These are phyloP conservation scores for Aphelocoma coerulescens DNA, from an alignment of 2,113 vertebrate species.

Conservation along the genomic window DNA sequence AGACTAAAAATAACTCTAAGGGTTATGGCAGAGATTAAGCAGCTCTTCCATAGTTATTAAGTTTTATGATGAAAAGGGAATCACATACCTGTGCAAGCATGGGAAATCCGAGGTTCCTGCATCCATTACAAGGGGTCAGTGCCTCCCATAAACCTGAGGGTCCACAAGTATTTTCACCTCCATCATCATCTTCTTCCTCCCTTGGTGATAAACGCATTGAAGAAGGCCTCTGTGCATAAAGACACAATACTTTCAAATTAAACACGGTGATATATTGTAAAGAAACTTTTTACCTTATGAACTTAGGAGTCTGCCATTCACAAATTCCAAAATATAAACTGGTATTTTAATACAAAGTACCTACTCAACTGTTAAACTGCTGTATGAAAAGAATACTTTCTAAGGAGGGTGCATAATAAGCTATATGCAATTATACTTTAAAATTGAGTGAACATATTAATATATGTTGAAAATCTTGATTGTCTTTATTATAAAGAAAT, in stretches of 20 bases:
- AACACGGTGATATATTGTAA: neutral
- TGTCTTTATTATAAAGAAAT: neutral
- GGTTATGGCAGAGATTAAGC: neutral
- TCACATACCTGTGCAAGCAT: conserved; percentile 84
- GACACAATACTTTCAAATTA: neutral
- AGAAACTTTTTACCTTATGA: neutral
- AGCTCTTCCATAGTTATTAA: neutral
- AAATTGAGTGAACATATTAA: neutral
- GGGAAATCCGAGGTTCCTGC: conserved; percentile 89
- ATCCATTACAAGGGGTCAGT: conserved; percentile 92
- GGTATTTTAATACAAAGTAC: neutral
- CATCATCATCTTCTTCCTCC: conserved; percentile 84
- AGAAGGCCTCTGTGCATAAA: conserved; percentile 75
- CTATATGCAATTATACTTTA: neutral
- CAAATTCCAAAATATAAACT: neutral
- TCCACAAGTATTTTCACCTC: conserved; percentile 84
- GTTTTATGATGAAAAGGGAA: neutral
- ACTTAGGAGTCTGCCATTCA: neutral
- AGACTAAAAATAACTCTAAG: neutral
- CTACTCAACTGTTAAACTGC: neutral
- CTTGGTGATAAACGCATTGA: conserved; percentile 75
- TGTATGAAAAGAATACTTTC: neutral
- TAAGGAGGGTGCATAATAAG: neutral
- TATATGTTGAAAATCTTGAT: neutral
- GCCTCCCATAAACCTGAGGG: conserved; percentile 93